Evolutionary conservation across 2,888 invertebrate species (phyloP).

Genomic region (Atethmia centrago): DNA sequence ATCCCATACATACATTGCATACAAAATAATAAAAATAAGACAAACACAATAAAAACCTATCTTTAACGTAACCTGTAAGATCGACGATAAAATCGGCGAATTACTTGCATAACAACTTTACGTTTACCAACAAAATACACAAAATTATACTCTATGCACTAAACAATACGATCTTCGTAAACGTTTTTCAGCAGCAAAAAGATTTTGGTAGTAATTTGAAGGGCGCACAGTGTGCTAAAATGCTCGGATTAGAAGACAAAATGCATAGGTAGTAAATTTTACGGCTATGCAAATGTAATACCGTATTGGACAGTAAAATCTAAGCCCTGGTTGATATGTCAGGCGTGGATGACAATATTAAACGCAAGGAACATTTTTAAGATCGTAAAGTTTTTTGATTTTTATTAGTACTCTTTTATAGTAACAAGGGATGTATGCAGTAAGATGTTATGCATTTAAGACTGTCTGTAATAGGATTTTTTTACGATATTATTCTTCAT

Average conservation of each 20-base stretch:
- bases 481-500: conserved; percentile 48
- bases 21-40: conserved; percentile 63
- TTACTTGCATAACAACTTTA: conserved; percentile 58
- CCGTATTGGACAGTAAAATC: conserved; percentile 84
- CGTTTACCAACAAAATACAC: not conserved
- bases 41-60: conserved; percentile 70
- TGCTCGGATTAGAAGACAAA: conserved; percentile 83
- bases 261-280: conserved; percentile 89
- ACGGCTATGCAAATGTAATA: conserved; percentile 88
- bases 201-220: conserved; percentile 54
- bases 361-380: conserved; percentile 66
- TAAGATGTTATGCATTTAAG: conserved; percentile 59
- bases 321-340: conserved; percentile 77
- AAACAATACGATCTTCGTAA: not conserved
- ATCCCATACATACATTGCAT: conserved; percentile 54
- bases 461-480: conserved; percentile 53
- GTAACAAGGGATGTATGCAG: conserved; percentile 60
- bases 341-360: conserved; percentile 78
- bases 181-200: not conserved
- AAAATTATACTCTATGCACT: conserved; percentile 4
- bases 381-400: conserved; percentile 67
- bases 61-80: conserved; percentile 71
- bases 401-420: conserved; percentile 65
- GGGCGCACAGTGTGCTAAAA: conserved; percentile 77
- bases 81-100: conserved; percentile 71